Evolutionary conservation across 2,797 vertebrate genomes (phyloP).

Genomic region (Sandelia bainsii): DNA sequence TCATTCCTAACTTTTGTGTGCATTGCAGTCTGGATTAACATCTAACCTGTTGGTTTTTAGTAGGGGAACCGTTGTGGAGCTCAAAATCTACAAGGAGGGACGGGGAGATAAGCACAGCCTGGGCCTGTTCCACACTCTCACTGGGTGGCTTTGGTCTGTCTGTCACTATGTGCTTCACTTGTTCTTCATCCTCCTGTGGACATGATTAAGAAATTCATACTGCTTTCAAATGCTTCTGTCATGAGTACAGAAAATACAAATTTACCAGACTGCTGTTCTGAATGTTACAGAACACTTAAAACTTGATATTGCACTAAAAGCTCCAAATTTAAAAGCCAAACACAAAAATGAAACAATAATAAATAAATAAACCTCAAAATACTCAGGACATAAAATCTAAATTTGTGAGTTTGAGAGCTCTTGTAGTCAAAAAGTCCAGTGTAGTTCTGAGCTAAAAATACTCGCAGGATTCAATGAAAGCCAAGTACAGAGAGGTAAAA

Average conservation of each 20-base stretch:
- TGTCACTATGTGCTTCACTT: background rate
- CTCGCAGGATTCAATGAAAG: conserved; percentile 19
- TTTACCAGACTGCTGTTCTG: background rate
- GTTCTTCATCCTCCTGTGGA: conserved; percentile 45
- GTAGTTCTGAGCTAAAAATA: conserved; percentile 36
- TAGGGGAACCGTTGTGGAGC: conserved; percentile 18
- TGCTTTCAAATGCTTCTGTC: conserved; percentile 13
- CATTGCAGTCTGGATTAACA: conserved; percentile 10
- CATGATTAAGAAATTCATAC: conserved; percentile 21
- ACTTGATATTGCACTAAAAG: background rate
- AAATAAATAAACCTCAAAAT: conserved; percentile 35
- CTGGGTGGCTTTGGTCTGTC: conserved; percentile 5
- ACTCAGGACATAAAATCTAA: conserved; percentile 14
- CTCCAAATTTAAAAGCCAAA: background rate
- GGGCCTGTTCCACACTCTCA: conserved; percentile 17
- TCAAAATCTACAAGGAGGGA: conserved; percentile 1
- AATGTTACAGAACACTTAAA: conserved; percentile 7
- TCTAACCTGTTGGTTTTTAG: conserved; percentile 59
- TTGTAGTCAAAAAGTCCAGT: conserved; percentile 19
- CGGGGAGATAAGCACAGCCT: conserved; percentile 30
- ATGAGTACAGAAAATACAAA: background rate
- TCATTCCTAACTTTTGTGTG: background rate
- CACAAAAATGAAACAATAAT: conserved; percentile 1
- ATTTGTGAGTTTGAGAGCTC: background rate
- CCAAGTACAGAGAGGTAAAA: conserved; percentile 40